Evolutionary conservation across 2,888 invertebrate genomes (phyloP), one percentile per base, ranked within the genome.

Genomic region (Leuctra nigra): DNA sequence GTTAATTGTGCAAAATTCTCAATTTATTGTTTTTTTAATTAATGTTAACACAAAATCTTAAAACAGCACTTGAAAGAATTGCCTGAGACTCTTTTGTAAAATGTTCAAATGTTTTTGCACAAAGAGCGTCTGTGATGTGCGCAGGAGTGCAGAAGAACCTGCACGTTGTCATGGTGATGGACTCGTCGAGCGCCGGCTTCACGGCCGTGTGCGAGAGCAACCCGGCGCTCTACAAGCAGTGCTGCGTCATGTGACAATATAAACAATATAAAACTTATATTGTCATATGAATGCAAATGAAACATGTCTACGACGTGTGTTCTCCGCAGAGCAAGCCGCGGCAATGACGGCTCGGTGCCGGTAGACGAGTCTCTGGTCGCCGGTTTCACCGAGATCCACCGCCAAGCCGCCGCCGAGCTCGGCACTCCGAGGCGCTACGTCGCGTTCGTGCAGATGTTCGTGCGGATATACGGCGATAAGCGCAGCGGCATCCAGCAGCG

Each of bases 141-240:
- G n/a, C n/a, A 92, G 91, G 85, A 68, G 80, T 90, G 35, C 81
- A 81, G 69, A 78, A 78, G 64, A 84, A 91, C 69, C 74, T 95
- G 29, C 94, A 93, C 68, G 76, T 94, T 23, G 77, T 88, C 2
- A 73, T 93, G 52, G 81, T 87, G 57, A 76, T 94, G 69, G 92
- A 94, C 73, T 56, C 54, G 16, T 80, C 81, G 23, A 84, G 86
- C 70, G 72, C 77, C 3, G 77, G 81, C 60, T 81, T 93, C 53
- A 75, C 79, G 47, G 75, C 82, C 24, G 78, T 87, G 64, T 82
- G 91, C 66, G 82, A 84, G 64, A 83, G 82, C 61, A 92, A 87
- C 72, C 94, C 95, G 0, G 80, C 91, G 1, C 73, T 96, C 46
- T 82, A 85, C 69, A 86, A 88, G 65, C 79, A 82, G 62, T 86